These are phyloP conservation scores for Rhingia rostrata DNA, from an alignment of 2,888 invertebrate species.

Conservation along the genomic window DNA sequence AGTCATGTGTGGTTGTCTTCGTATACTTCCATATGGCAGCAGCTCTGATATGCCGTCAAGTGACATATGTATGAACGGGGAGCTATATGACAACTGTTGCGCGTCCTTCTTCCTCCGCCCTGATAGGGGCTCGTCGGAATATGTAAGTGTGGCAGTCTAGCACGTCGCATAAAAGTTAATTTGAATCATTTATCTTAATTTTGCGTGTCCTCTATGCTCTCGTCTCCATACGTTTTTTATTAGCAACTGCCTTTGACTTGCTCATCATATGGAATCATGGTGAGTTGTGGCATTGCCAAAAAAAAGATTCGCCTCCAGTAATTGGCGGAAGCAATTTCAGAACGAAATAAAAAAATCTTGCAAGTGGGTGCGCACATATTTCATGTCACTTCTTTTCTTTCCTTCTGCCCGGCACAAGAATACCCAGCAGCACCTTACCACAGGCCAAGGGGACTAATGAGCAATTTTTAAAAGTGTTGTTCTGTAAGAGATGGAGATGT, in stretches of 20 bases:
- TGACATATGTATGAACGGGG: conserved; percentile 53
- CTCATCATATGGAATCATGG: not conserved
- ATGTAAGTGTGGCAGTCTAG: conserved; percentile 58
- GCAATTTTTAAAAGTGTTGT: conserved; percentile 57
- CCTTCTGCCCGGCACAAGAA: not conserved
- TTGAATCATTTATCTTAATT: conserved; percentile 74
- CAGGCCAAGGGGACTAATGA: conserved; percentile 63
- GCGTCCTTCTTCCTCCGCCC: conserved; percentile 7
- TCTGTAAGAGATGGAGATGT: conserved; percentile 34
- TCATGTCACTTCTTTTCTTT: conserved; percentile 43
- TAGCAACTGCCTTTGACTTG: conserved; percentile 9
- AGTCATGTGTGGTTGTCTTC: conserved; percentile 50
- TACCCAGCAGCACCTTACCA: conserved; percentile 8
- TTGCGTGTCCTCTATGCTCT: conserved; percentile 64
- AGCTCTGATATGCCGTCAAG: conserved; percentile 30
- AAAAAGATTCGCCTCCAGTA: conserved; percentile 49
- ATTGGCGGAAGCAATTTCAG: conserved; percentile 69
- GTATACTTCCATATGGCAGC: not conserved
- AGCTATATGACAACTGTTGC: conserved; percentile 68
- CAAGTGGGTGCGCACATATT: conserved; percentile 62
- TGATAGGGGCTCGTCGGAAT: conserved; percentile 8
- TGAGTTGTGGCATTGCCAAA: conserved; percentile 42
- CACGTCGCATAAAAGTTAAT: conserved; percentile 72
- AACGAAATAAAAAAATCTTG: conserved; percentile 38
- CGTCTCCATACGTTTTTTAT: conserved; percentile 29